These are phyloP conservation scores for Circaetus gallicus DNA, from an alignment of 2,113 vertebrate genomes.

Conservation along the genomic window DNA sequence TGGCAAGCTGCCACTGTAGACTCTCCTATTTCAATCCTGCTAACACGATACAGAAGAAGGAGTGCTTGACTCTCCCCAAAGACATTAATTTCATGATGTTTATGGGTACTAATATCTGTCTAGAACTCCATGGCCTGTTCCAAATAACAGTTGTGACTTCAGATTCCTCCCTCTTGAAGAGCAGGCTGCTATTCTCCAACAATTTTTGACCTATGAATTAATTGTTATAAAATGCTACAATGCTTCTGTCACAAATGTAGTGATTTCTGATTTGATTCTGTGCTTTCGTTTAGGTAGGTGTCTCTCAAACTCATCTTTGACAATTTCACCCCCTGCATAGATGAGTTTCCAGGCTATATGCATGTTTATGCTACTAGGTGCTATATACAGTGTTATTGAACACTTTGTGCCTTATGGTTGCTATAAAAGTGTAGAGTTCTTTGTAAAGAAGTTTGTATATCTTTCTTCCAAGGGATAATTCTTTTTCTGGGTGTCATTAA, in stretches of 20 bases:
- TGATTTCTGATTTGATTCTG: not conserved
- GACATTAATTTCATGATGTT: not conserved
- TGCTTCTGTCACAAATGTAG: not conserved
- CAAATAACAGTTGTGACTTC: not conserved
- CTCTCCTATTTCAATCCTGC: not conserved
- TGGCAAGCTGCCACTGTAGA: not conserved
- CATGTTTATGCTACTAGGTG: not conserved
- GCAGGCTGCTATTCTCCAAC: not conserved
- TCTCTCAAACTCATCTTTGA: not conserved
- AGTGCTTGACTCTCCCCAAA: not conserved
- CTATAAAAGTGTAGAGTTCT: not conserved
- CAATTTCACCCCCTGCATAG: not conserved
- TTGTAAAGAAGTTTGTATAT: not conserved
- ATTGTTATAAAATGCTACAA: not conserved
- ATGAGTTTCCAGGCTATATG: not conserved
- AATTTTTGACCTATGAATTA: not conserved
- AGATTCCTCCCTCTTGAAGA: not conserved
- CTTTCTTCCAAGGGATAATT: not conserved
- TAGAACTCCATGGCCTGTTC: not conserved
- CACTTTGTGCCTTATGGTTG: not conserved
- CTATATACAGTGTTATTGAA: not conserved
- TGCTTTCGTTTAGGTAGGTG: not conserved
- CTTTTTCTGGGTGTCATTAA: not conserved
- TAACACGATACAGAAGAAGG: not conserved
- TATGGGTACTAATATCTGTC: not conserved